Conservation (phyloP, 92 coral and sea anemone species). For the Phenganax marumi region DNA sequence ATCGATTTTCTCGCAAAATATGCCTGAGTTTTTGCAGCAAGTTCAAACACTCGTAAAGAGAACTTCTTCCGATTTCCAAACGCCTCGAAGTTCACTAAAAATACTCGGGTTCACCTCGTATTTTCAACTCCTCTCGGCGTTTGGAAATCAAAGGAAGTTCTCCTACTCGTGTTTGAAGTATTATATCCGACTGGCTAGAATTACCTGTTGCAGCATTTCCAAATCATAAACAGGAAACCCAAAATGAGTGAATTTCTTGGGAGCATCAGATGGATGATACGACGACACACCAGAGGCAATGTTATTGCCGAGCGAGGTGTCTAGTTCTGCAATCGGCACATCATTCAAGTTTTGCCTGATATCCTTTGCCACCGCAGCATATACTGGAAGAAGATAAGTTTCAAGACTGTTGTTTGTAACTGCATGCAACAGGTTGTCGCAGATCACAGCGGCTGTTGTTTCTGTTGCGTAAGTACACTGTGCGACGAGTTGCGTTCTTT, state of each 20-base stretch:
- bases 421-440: conserved; percentile 77
- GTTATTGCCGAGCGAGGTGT: conserved; percentile 1
- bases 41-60: no score
- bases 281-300: conserved; percentile 23
- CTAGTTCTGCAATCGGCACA: background rate
- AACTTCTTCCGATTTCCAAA: no score
- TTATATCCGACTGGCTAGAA: background rate
- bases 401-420: conserved; percentile 79
- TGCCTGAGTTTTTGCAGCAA: no score
- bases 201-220: conserved; percentile 36
- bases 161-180: no score
- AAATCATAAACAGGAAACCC: conserved; percentile 38
- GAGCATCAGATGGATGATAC: no score
- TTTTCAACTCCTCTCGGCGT: no score
- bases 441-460: conserved; percentile 67
- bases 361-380: conserved; percentile 78
- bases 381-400: conserved; percentile 85
- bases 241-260: background rate
- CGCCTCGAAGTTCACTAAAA: no score
- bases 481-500: conserved; percentile 62
- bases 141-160: no score
- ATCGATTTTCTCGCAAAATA: no score
- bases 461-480: conserved; percentile 75
- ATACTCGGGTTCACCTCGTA: no score
- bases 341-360: conserved; percentile 28